These are phyloP conservation scores for Petrocephalus schoutedeni DNA, from an alignment of 2,797 vertebrate genomes.

Conservation along the genomic window DNA sequence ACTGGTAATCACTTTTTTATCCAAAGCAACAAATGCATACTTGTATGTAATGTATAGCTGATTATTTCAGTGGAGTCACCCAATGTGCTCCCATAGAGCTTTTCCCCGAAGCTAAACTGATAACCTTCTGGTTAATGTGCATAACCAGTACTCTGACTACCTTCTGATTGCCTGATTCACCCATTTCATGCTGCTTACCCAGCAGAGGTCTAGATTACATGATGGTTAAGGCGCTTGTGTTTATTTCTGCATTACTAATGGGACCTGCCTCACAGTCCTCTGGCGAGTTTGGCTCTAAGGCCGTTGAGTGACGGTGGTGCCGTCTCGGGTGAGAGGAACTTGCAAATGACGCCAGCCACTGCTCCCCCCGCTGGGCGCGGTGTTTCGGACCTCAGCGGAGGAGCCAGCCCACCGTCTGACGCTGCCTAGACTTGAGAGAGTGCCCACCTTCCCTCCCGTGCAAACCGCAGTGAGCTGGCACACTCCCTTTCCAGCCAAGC, in stretches of 20 bases:
- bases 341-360: background rate
- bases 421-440: background rate
- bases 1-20: background rate
- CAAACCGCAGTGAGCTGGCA: background rate
- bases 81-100: background rate
- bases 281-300: background rate
- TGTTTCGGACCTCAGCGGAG: background rate
- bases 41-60: background rate
- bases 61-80: background rate
- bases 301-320: background rate
- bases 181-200: background rate
- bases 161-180: background rate
- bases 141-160: background rate
- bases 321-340: background rate
- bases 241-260: slow-evolving; percentile 6
- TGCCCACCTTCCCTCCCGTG: background rate
- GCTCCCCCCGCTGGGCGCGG: background rate
- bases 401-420: background rate
- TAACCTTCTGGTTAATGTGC: background rate
- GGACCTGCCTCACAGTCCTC: background rate
- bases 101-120: background rate
- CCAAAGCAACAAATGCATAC: background rate
- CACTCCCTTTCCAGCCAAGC: background rate
- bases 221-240: background rate
- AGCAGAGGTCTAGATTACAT: background rate